phyloP scores from a whole-genome alignment of 1,140 invertebrate species.

The Zaprionus gabonicus region DNA sequence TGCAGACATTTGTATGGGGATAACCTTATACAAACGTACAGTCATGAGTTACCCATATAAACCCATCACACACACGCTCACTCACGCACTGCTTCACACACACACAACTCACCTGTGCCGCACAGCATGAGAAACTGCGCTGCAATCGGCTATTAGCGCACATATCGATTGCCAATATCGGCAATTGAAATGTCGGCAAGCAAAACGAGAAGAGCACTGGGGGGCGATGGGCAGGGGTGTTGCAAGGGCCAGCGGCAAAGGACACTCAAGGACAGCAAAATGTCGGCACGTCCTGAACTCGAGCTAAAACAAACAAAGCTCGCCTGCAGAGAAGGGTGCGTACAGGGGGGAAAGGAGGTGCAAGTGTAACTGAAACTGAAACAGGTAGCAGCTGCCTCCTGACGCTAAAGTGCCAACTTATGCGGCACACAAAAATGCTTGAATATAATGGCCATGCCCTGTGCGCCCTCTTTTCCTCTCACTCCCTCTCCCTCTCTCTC shows the following conservation, averaged over 20 bases:
- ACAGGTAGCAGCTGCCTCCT: constrained; percentile 72
- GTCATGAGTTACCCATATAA: neutral
- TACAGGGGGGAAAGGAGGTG: neutral
- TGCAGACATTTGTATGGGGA: neutral
- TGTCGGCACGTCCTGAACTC: constrained; percentile 34
- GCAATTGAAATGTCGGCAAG: constrained; percentile 61
- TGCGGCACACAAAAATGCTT: constrained; percentile 74
- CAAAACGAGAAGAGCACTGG: neutral
- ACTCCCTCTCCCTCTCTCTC: neutral
- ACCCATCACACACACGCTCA: neutral
- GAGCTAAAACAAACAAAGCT: constrained; percentile 42
- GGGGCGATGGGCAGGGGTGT: no score
- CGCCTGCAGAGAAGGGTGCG: neutral
- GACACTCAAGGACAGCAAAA: constrained; percentile 42
- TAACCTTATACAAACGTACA: neutral
- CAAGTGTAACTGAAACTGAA: constrained; percentile 46
- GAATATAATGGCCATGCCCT: constrained; percentile 70
- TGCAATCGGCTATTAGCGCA: constrained; percentile 5
- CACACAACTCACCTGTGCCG: neutral
- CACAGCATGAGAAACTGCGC: neutral
- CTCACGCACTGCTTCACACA: no score
- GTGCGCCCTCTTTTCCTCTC: neutral
- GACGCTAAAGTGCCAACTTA: constrained; percentile 80
- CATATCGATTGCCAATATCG: constrained; percentile 73
- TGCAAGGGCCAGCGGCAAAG: neutral